Evolutionary conservation across 2,888 invertebrate genomes (phyloP).

Genomic region (Eumacrocentrus americanus): DNA sequence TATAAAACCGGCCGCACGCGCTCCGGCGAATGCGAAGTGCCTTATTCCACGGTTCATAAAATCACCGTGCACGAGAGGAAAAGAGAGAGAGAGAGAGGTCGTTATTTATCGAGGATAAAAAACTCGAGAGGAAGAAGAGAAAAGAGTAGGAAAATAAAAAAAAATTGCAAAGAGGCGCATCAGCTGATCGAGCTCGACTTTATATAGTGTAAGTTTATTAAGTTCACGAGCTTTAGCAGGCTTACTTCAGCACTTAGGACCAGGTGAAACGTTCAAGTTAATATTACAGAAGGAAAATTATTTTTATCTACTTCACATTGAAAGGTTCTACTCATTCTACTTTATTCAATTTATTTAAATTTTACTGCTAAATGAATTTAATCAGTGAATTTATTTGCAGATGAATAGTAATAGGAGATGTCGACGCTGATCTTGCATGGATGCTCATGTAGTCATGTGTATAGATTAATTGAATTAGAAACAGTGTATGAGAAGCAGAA

Average conservation of each 20-base stretch:
- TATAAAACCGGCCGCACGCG: constrained; percentile 36
- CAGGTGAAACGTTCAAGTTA: no score
- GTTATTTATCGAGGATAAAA: constrained; percentile 25
- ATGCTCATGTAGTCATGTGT: constrained; percentile 1
- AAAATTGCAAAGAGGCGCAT: neutral
- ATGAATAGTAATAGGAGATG: neutral
- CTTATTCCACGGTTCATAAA: constrained; percentile 44
- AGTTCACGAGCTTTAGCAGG: neutral
- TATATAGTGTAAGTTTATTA: neutral
- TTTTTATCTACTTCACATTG: neutral
- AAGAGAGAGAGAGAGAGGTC: no score
- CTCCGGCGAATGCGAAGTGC: constrained; percentile 42
- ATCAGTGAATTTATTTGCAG: neutral
- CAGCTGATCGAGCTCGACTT: neutral
- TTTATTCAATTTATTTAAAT: neutral
- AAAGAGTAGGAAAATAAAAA: neutral
- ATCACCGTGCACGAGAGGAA: constrained; percentile 33
- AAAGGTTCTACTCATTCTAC: neutral
- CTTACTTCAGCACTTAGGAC: no score
- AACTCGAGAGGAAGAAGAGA: neutral
- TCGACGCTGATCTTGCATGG: neutral
- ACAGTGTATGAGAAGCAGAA: constrained; percentile 12
- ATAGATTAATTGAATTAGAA: constrained; percentile 26
- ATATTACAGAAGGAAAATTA: no score
- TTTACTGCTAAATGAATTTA: neutral